Conservation (phyloP, 2,113 vertebrate genomes). For the Ophiodon elongatus region DNA sequence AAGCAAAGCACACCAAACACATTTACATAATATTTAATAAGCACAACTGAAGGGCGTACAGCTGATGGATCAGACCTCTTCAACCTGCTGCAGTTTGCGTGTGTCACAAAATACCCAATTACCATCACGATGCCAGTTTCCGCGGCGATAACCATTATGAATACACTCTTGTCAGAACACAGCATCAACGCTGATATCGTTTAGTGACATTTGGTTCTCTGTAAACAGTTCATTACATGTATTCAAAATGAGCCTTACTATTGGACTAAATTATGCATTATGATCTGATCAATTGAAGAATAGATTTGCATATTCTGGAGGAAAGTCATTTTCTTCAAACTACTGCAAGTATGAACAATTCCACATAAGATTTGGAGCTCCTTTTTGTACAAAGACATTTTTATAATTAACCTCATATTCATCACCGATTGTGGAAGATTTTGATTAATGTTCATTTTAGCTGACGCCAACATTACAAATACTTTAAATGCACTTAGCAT, state of each 20-base stretch:
- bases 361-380: neutral
- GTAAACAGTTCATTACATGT: neutral
- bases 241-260: neutral
- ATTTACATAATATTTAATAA: slow-evolving; percentile 46
- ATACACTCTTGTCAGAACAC: neutral
- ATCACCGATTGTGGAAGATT: neutral
- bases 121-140: neutral
- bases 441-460: neutral
- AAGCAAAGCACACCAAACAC: neutral
- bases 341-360: neutral
- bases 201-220: neutral
- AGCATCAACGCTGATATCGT: neutral
- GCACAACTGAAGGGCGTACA: neutral
- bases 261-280: neutral
- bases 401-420: neutral
- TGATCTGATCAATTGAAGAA: slow-evolving; percentile 18
- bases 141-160: neutral
- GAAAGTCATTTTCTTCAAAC: neutral
- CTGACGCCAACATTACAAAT: neutral
- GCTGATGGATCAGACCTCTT: neutral
- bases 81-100: slow-evolving; percentile 11
- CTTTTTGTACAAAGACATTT: neutral
- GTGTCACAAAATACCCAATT: slow-evolving; percentile 7
- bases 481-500: neutral
- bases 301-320: slow-evolving; percentile 49